Conservation (phyloP, 2,888 invertebrate species). For the Cheilosia grossa region DNA sequence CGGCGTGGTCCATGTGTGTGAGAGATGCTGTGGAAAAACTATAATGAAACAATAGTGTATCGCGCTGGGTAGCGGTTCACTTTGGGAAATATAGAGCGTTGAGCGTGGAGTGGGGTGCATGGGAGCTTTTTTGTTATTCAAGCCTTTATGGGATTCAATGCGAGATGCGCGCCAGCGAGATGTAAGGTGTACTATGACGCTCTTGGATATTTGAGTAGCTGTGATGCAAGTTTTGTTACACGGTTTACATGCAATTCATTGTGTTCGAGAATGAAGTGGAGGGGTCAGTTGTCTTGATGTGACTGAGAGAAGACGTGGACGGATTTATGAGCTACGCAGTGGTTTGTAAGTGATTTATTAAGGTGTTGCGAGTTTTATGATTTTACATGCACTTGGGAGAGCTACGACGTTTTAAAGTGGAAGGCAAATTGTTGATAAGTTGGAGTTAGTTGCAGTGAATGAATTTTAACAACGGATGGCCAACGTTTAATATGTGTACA, state of each 20-base stretch:
- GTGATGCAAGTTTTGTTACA: slow-evolving; percentile 38
- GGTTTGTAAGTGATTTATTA: slow-evolving; percentile 27
- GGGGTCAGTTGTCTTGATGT: neutral
- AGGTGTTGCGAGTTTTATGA: slow-evolving; percentile 22
- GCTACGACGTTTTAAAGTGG: neutral
- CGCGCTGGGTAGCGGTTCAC: neutral
- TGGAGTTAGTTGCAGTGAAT: neutral
- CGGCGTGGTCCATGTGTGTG: slow-evolving; percentile 14
- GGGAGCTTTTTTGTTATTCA: slow-evolving; percentile 7
- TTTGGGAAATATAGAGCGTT: slow-evolving; percentile 64
- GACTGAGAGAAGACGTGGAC: neutral
- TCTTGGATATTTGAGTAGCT: slow-evolving; percentile 29
- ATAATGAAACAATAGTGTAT: slow-evolving; percentile 43
- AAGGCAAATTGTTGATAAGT: neutral
- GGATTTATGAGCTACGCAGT: slow-evolving; percentile 8
- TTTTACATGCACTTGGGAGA: slow-evolving; percentile 16
- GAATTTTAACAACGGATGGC: neutral
- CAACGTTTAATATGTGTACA: no score
- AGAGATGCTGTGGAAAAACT: slow-evolving; percentile 51
- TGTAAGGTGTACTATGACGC: slow-evolving; percentile 38
- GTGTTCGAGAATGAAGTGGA: slow-evolving; percentile 11
- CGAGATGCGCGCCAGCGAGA: slow-evolving; percentile 28
- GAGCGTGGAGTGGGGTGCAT: slow-evolving; percentile 15
- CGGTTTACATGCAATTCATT: slow-evolving; percentile 14
- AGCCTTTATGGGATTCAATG: slow-evolving; percentile 36